phyloP scores from a whole-genome alignment of 2,113 vertebrate genomes.

The Leuciscus idus region DNA sequence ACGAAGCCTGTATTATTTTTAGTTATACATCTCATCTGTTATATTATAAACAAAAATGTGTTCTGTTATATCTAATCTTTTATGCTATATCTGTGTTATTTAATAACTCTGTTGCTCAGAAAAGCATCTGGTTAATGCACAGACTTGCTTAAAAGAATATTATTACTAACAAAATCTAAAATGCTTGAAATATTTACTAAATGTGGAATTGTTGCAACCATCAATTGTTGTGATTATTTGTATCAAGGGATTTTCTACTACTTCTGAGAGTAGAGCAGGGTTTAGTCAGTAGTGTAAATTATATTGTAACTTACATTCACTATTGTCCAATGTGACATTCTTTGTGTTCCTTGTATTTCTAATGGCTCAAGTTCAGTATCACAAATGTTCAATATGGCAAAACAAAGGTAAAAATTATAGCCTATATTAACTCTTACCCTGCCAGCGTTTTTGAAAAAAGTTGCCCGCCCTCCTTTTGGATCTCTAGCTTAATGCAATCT shows the following conservation, averaged over 20 bases:
- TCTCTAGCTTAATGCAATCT: too few relatives aligned
- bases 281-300: background rate
- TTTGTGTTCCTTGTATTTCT: background rate
- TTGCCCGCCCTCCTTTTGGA: too few relatives aligned
- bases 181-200: background rate
- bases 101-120: too few relatives aligned
- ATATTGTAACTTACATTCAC: background rate
- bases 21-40: background rate
- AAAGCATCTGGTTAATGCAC: background rate
- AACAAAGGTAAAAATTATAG: too few relatives aligned
- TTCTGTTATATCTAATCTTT: background rate
- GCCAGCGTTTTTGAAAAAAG: too few relatives aligned
- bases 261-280: background rate
- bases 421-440: too few relatives aligned
- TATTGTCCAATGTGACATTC: background rate
- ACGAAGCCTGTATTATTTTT: constrained; percentile 17
- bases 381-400: background rate
- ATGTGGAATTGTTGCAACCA: background rate
- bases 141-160: background rate
- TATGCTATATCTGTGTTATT: background rate
- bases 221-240: background rate
- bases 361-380: background rate
- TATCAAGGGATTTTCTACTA: background rate
- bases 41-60: background rate
- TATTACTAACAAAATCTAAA: background rate